A percentile compares a stretch with the other conserved stretches of the same genome.
These are phyloP conservation scores for Heliornis fulica DNA, from an alignment of 2,113 vertebrate species.

Conservation along the genomic window DNA sequence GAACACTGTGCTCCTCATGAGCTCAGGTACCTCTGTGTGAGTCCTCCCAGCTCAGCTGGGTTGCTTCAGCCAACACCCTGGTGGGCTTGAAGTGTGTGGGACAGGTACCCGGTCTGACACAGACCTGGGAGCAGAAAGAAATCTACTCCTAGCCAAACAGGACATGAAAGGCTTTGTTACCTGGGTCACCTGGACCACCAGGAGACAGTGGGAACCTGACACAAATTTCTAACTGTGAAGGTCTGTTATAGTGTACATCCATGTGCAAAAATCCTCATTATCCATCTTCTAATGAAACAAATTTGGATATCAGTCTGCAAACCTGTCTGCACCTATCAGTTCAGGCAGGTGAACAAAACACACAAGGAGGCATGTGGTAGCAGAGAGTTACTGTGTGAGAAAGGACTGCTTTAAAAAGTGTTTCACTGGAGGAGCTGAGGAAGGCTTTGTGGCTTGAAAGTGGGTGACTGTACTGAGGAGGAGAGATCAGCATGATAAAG, in stretches of 20 bases:
- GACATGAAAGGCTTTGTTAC: neutral
- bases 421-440: neutral
- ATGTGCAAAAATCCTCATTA: neutral
- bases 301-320: neutral
- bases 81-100: neutral
- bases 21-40: neutral
- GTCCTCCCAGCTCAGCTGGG: neutral
- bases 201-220: neutral
- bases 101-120: neutral
- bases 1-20: neutral
- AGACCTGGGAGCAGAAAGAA: neutral
- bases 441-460: conserved; percentile 7
- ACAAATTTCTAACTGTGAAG: neutral
- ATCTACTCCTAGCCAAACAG: neutral
- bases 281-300: neutral
- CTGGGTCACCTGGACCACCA: neutral
- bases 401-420: neutral
- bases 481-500: conserved; percentile 51
- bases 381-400: neutral
- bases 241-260: neutral
- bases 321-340: neutral
- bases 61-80: neutral
- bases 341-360: neutral
- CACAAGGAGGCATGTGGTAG: neutral
- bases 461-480: neutral